Evolutionary conservation across 2,797 vertebrate genomes (phyloP).

Genomic region (Tachyglossus aculeatus): DNA sequence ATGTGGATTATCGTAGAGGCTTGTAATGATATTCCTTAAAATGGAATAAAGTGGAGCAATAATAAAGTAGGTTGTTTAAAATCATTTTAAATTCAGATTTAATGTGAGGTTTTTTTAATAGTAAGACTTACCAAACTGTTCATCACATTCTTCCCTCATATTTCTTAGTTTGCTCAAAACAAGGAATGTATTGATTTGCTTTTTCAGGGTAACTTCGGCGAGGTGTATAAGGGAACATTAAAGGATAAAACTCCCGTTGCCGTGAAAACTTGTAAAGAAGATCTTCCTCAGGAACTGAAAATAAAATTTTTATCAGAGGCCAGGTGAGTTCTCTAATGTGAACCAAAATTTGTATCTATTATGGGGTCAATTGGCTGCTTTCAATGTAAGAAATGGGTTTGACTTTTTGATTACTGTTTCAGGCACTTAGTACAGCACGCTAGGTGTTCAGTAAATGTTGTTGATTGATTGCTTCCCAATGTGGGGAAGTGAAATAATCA

Average conservation of each 20-base stretch:
- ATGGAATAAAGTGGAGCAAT: too few relatives aligned
- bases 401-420: too few relatives aligned
- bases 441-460: too few relatives aligned
- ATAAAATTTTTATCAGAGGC: conserved; percentile 97
- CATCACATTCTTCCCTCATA: neutral
- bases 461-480: too few relatives aligned
- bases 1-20: too few relatives aligned
- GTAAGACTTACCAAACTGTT: too few relatives aligned
- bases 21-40: too few relatives aligned
- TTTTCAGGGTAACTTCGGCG: conserved; percentile 94
- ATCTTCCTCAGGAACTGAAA: conserved; percentile 95
- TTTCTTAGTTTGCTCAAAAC: conserved; percentile 10
- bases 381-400: neutral
- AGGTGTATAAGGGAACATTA: conserved; percentile 93
- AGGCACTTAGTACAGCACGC: too few relatives aligned
- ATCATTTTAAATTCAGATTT: too few relatives aligned
- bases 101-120: too few relatives aligned
- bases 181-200: conserved; percentile 30
- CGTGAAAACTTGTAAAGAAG: conserved; percentile 97
- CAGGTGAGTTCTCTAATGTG: conserved; percentile 77
- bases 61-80: too few relatives aligned
- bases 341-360: conserved; percentile 9
- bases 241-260: conserved; percentile 93
- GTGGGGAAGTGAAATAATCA: too few relatives aligned
- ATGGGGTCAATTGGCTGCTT: neutral